Evolutionary conservation across 2,113 vertebrate species (phyloP), one percentile per base, ranked within the genome.

Genomic region (Struthio camelus): DNA sequence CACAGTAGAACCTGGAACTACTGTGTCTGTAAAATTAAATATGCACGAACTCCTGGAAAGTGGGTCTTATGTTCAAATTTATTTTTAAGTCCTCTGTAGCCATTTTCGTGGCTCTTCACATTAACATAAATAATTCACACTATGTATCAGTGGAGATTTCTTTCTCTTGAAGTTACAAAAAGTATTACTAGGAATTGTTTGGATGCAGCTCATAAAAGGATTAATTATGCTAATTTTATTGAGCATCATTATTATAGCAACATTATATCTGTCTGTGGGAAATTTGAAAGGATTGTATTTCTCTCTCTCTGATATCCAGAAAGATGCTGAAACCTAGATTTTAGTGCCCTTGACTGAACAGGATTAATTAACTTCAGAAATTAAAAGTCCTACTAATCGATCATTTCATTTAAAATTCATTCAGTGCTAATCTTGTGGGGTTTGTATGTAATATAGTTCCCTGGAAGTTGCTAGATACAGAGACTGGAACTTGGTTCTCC

Each of bases 351-450:
- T 77, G 84, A 73, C 58, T 77, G 73, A 96, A 70, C 32, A 72
- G 42, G 36, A 85, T 61, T 72, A 85, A 95, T 90, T 61, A 90
- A 75, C 27, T 81, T 79, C 30, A 76, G 66, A 77, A 95, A 85
- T 87, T 42, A 82, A 48, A 86, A 85, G n/a, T 27, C 36, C 77
- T 40, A 14, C 66, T 82, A 82, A 87, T 76, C 0, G 6, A 50
- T 44, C 2, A 1, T 85, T 89, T 58, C 3, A 66, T 91, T 87
- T n/a, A 85, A 85, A 89, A 77, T 54, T 28, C 3, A 38, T 73
- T 73, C 36, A 24, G 22, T 54, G 36, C 16, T 48, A 27, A 85
- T 28, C 16, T 50, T 40, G 44, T 30, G 62, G 50, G 48, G 10
- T 90, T 77, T 82, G 86, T 25, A 16, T 20, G 16, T 27, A 24